Conservation (phyloP, 1,140 invertebrate species). For the Tetraneura akinire region DNA sequence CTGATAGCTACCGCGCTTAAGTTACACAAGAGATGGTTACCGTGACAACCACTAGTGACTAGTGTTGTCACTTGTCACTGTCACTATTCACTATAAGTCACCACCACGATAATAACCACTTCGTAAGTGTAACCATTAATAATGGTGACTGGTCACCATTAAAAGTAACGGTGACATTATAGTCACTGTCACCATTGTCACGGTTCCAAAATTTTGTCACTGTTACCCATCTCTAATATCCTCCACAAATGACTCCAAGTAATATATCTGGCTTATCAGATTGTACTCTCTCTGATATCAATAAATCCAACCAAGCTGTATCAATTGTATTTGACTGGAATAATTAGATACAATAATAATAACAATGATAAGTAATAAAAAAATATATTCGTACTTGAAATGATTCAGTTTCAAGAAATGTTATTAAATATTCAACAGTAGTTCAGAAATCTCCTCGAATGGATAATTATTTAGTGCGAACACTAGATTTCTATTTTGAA, state of each 20-base stretch:
- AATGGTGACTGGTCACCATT: no score
- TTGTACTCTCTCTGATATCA: conserved; percentile 92
- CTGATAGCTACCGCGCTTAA: no score
- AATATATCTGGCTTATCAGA: conserved; percentile 94
- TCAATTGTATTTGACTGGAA: conserved; percentile 92
- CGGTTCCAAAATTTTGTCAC: no score
- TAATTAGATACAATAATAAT: neutral
- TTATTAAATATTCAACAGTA: conserved; percentile 97
- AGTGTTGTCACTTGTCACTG: no score
- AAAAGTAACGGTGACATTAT: no score
- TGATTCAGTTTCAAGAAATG: conserved; percentile 87
- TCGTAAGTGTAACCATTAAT: no score
- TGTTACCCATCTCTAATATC: no score
- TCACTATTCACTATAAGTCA: no score
- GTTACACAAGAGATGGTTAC: no score
- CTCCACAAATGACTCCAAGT: conserved; percentile 90
- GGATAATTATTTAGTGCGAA: conserved; percentile 93
- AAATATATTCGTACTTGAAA: conserved; percentile 67
- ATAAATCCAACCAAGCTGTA: conserved; percentile 95
- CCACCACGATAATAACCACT: no score
- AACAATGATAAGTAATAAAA: neutral
- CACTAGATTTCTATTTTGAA: conserved; percentile 77
- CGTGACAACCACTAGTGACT: no score
- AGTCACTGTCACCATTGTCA: no score
- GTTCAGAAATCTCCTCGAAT: conserved; percentile 98